Conservation (phyloP, 1,140 invertebrate species). For the Augochlora pura region DNA sequence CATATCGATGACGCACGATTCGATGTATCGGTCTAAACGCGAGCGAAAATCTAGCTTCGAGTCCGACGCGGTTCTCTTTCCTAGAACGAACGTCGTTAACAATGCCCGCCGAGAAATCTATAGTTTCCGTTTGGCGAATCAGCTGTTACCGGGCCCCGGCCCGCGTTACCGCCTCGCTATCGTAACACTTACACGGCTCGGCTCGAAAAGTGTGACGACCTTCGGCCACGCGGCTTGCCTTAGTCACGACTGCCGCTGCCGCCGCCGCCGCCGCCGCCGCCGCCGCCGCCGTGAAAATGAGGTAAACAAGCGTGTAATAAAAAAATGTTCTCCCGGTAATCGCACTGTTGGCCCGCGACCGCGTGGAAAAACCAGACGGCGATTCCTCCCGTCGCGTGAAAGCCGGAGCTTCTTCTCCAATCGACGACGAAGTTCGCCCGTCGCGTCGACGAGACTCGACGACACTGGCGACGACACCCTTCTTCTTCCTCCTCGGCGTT, state of each 20-base stretch:
- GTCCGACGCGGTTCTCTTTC: too few species aligned
- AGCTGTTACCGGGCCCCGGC: too few species aligned
- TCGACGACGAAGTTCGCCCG: not conserved
- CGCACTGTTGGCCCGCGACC: not conserved
- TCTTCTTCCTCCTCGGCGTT: not conserved
- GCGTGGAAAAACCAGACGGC: not conserved
- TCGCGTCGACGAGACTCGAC: not conserved
- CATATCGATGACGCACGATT: too few species aligned
- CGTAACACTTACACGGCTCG: not conserved
- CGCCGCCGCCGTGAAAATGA: slow-evolving; percentile 21
- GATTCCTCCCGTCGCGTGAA: not conserved
- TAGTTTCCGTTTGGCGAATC: not conserved
- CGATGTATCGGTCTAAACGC: too few species aligned
- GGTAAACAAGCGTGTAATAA: slow-evolving; percentile 15
- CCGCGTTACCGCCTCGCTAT: not conserved
- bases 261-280: too few species aligned
- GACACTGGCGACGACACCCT: not conserved
- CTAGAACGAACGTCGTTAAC: too few species aligned
- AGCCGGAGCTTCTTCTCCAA: not conserved
- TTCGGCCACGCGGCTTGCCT: slow-evolving; percentile 17
- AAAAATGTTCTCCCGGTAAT: slow-evolving; percentile 20
- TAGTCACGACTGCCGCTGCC: slow-evolving; percentile 4
- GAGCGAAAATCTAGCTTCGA: too few species aligned
- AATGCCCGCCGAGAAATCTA: too few species aligned
- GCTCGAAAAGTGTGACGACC: slow-evolving; percentile 35